Conservation (phyloP, 2,888 invertebrate species). For the Heliconius hortense region DNA sequence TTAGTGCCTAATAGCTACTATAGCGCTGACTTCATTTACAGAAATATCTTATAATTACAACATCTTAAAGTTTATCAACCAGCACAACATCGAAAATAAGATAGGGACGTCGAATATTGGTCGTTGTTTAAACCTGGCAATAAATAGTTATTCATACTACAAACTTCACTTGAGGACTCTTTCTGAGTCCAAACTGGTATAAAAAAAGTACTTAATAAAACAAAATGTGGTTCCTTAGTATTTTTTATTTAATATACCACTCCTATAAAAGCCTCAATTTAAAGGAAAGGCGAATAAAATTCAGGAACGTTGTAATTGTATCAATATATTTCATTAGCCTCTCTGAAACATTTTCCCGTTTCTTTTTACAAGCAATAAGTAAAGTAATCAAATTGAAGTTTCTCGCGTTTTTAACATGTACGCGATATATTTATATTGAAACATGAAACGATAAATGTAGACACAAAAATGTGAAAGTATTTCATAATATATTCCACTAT, state of each 20-base stretch:
- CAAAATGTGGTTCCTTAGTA: constrained; percentile 7
- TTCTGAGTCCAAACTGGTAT: neutral
- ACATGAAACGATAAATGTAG: neutral
- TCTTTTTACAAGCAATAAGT: constrained; percentile 36
- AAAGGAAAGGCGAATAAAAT: constrained; percentile 31
- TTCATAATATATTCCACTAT: no score
- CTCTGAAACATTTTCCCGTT: constrained; percentile 40
- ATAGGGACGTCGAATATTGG: neutral
- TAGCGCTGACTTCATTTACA: no score
- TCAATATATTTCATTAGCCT: constrained; percentile 44
- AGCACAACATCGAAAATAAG: neutral
- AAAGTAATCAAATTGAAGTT: constrained; percentile 41
- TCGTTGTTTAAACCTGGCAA: neutral
- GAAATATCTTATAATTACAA: neutral
- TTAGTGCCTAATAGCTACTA: neutral
- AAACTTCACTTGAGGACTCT: neutral
- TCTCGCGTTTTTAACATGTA: neutral
- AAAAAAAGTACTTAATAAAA: neutral
- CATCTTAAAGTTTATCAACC: neutral
- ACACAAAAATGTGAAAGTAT: neutral
- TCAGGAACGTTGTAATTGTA: constrained; percentile 44
- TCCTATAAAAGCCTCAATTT: constrained; percentile 23
- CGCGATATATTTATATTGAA: constrained; percentile 6
- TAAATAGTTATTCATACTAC: neutral
- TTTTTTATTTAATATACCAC: constrained; percentile 27